phyloP scores from a whole-genome alignment of 2,888 invertebrate genomes.

The Bibio marci region DNA sequence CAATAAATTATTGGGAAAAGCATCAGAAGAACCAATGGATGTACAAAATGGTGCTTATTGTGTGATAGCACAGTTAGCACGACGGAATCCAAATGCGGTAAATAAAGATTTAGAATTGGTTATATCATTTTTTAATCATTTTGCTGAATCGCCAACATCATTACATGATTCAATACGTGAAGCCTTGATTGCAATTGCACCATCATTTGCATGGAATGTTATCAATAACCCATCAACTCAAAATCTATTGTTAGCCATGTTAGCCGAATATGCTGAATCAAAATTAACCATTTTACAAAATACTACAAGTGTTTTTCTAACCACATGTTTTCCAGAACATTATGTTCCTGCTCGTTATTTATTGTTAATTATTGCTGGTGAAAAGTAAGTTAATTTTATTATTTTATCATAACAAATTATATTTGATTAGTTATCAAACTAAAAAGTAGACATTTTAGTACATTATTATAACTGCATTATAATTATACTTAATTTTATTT shows the following conservation, averaged over 20 bases:
- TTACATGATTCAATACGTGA: conserved; percentile 48
- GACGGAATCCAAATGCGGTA: conserved; percentile 36
- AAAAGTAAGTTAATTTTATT: conserved; percentile 39
- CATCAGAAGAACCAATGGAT: conserved; percentile 23
- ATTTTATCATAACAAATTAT: too few species aligned
- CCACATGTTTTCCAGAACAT: conserved; percentile 62
- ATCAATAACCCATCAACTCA: conserved; percentile 24
- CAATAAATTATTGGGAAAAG: conserved; percentile 23
- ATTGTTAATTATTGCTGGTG: conserved; percentile 66
- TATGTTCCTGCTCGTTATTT: conserved; percentile 71
- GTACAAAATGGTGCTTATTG: conserved; percentile 33
- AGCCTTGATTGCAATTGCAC: conserved; percentile 48
- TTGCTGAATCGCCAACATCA: conserved; percentile 28
- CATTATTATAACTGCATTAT: too few species aligned
- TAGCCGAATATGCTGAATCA: conserved; percentile 56
- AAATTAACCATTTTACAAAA: conserved; percentile 65
- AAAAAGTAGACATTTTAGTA: neutral
- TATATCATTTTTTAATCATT: conserved; percentile 24
- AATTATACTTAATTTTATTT: neutral
- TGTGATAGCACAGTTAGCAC: conserved; percentile 32
- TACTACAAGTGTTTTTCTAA: conserved; percentile 66
- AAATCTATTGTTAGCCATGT: conserved; percentile 40
- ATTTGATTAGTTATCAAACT: neutral
- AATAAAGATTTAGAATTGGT: conserved; percentile 42
- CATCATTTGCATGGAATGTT: conserved; percentile 36